These are phyloP conservation scores for Phrynocephalus guinanensis DNA, from an alignment of 2,797 vertebrate genomes.

Conservation along the genomic window DNA sequence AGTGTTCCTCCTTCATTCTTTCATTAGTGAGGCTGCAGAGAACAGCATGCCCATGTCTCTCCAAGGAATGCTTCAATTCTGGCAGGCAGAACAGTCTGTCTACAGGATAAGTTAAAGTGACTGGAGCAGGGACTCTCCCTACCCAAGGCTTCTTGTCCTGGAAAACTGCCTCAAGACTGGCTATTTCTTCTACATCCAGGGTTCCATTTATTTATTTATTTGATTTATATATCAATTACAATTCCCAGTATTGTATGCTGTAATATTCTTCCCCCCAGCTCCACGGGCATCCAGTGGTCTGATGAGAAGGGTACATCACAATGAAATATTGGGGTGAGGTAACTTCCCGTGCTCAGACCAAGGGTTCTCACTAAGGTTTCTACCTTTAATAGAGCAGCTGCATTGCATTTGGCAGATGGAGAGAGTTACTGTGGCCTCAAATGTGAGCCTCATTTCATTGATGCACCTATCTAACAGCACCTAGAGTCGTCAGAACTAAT, in stretches of 20 bases:
- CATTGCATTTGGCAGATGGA: not conserved
- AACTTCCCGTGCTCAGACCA: too few relatives aligned
- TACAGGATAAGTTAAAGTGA: not conserved
- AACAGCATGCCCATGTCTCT: not conserved
- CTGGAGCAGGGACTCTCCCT: not conserved
- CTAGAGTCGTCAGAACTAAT: not conserved
- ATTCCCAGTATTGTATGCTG: not conserved
- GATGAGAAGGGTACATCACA: too few relatives aligned
- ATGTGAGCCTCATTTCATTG: not conserved
- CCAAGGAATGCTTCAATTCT: not conserved
- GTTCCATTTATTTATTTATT: not conserved
- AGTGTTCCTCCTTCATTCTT: not conserved
- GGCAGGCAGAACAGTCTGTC: not conserved
- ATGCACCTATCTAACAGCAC: not conserved
- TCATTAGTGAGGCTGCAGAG: not conserved
- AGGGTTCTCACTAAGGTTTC: not conserved
- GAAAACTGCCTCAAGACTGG: not conserved
- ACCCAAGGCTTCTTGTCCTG: not conserved
- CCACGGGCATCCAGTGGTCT: too few relatives aligned
- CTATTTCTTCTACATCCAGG: not conserved
- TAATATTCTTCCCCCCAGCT: not conserved
- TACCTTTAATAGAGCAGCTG: slow-evolving; percentile 7
- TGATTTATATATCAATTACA: too few relatives aligned
- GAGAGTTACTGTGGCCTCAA: not conserved
- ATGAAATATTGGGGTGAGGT: too few relatives aligned